These are phyloP conservation scores for Parazoanthus swiftii DNA, from an alignment of 92 coral and sea anemone species.

Conservation along the genomic window DNA sequence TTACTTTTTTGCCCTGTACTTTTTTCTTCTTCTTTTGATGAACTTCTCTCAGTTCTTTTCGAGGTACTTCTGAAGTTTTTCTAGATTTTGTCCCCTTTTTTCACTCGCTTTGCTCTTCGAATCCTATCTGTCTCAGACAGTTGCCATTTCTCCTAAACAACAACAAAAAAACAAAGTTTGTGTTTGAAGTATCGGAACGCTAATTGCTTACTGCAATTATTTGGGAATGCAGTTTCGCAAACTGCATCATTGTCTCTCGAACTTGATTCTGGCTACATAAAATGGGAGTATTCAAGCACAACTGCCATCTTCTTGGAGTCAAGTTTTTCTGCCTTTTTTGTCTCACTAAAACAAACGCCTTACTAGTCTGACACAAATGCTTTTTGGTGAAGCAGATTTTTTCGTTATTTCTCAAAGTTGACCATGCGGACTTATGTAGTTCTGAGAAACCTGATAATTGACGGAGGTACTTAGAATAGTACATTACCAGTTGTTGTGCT, in stretches of 20 bases:
- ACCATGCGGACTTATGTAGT: background rate
- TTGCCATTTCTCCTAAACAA: background rate
- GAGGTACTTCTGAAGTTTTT: background rate
- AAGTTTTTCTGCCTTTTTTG: too few species aligned
- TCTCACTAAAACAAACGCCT: too few species aligned
- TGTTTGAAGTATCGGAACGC: background rate
- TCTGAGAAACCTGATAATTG: too few species aligned
- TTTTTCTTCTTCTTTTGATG: background rate
- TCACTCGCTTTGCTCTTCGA: background rate
- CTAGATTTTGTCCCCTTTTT: background rate
- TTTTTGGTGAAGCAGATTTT: background rate
- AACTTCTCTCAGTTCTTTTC: conserved; percentile 10
- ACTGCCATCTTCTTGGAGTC: background rate
- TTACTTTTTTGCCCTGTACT: conserved; percentile 8
- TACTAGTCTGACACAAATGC: background rate
- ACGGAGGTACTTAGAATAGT: too few species aligned
- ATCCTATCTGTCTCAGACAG: background rate
- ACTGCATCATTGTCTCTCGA: conserved; percentile 6
- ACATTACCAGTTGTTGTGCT: background rate
- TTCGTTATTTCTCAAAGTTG: background rate
- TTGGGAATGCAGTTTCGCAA: conserved; percentile 9
- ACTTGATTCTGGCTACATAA: background rate
- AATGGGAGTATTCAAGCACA: background rate
- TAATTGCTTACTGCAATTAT: background rate
- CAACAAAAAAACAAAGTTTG: background rate